Conservation (phyloP, 2,113 vertebrate genomes). For the Passer montanus region DNA sequence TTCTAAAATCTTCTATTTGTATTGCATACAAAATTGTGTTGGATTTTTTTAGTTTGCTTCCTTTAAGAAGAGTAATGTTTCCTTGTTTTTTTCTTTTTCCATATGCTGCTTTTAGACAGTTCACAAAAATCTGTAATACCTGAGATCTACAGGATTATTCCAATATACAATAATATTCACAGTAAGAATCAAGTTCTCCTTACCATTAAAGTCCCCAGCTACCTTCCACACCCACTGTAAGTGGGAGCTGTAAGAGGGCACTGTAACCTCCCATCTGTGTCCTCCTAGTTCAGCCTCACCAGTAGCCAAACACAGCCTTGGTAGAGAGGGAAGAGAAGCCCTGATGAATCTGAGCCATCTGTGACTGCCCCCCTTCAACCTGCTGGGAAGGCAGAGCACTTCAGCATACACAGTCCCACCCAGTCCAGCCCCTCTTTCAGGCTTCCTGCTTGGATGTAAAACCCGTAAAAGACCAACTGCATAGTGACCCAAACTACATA, state of each 20-base stretch:
- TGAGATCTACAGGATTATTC: neutral
- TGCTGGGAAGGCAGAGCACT: neutral
- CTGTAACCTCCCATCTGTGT: neutral
- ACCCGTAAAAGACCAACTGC: neutral
- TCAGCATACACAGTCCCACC: neutral
- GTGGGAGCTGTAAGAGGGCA: no score
- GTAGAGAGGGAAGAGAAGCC: neutral
- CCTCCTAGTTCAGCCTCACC: neutral
- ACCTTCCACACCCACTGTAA: neutral
- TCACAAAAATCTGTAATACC: neutral
- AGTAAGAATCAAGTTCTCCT: neutral
- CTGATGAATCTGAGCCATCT: neutral
- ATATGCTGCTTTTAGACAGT: neutral
- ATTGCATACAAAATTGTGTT: neutral
- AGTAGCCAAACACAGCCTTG: neutral
- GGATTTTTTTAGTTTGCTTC: neutral
- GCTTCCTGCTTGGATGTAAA: neutral
- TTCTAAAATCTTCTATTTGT: neutral
- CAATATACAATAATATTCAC: neutral
- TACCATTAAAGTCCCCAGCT: neutral
- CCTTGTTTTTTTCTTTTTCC: neutral
- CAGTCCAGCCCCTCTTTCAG: neutral
- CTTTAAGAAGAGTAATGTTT: neutral
- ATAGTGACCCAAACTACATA: neutral
- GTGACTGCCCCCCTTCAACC: neutral